These are phyloP conservation scores for Coturnix japonica DNA, from an alignment of 2,113 vertebrate genomes.

Conservation along the genomic window DNA sequence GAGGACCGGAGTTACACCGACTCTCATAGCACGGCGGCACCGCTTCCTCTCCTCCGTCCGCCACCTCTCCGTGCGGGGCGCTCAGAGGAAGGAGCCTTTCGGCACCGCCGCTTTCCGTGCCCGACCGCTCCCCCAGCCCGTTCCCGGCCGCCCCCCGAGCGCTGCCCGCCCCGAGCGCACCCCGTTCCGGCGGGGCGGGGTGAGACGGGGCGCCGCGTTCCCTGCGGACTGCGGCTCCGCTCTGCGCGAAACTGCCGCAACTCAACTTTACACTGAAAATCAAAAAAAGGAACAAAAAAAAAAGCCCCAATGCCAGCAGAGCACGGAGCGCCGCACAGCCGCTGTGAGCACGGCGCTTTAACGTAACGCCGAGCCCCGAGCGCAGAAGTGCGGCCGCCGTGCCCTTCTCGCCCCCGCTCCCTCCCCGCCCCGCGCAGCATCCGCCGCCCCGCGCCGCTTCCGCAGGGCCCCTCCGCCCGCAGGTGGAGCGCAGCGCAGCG, in stretches of 20 bases:
- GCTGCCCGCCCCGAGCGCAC: not conserved
- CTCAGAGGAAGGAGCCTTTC: not conserved
- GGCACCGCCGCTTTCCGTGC: not conserved
- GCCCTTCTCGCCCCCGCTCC: too few species aligned
- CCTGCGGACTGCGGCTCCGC: constrained; percentile 24
- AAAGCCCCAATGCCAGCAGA: not conserved
- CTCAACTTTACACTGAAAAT: not conserved
- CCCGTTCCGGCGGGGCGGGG: constrained; percentile 9
- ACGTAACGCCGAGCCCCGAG: too few species aligned
- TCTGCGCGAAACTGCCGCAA: not conserved
- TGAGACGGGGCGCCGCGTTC: constrained; percentile 40
- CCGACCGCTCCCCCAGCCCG: too few species aligned
- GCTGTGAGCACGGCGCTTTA: not conserved
- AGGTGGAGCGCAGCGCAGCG: too few species aligned
- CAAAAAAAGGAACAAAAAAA: not conserved
- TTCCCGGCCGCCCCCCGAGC: not conserved
- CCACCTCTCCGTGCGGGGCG: not conserved
- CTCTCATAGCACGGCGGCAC: not conserved
- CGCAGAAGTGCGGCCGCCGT: too few species aligned
- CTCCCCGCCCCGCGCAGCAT: too few species aligned
- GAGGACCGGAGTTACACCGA: not conserved
- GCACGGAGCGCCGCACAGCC: not conserved
- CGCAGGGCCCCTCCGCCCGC: too few species aligned
- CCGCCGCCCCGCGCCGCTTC: too few species aligned
- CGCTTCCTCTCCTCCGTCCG: not conserved